Evolutionary conservation across 2,888 invertebrate genomes (phyloP).

Genomic region (Netelia melanura): DNA sequence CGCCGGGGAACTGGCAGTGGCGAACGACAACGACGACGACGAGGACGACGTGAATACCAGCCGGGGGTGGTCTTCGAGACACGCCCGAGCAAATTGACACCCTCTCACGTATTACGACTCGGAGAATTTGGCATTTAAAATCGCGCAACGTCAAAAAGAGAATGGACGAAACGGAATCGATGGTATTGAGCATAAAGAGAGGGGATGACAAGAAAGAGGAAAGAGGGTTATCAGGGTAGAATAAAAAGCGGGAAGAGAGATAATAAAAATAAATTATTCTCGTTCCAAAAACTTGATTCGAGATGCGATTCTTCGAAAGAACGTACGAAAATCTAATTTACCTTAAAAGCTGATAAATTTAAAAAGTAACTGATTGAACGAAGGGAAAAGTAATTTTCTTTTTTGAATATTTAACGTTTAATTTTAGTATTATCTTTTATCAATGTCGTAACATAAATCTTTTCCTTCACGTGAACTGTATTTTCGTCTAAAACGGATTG

Average conservation of each 20-base stretch:
- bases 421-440: no score
- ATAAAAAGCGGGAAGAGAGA: neutral
- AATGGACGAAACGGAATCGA: neutral
- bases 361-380: no score
- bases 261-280: no score
- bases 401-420: no score
- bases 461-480: no score
- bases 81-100: neutral
- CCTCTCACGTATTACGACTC: conserved; percentile 5
- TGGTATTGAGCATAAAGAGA: neutral
- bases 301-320: no score
- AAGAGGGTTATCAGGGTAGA: neutral
- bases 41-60: conserved; percentile 2
- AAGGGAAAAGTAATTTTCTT: no score
- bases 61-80: neutral
- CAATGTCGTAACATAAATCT: no score
- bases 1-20: conserved; percentile 8
- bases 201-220: neutral
- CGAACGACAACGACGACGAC: conserved; percentile 34
- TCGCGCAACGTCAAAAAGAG: neutral
- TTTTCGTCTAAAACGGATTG: no score
- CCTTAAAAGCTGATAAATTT: no score
- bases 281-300: no score
- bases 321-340: no score
- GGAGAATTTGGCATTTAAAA: conserved; percentile 10